These are phyloP conservation scores for Tetranychus piercei DNA, from an alignment of 2,888 invertebrate species.

Conservation along the genomic window DNA sequence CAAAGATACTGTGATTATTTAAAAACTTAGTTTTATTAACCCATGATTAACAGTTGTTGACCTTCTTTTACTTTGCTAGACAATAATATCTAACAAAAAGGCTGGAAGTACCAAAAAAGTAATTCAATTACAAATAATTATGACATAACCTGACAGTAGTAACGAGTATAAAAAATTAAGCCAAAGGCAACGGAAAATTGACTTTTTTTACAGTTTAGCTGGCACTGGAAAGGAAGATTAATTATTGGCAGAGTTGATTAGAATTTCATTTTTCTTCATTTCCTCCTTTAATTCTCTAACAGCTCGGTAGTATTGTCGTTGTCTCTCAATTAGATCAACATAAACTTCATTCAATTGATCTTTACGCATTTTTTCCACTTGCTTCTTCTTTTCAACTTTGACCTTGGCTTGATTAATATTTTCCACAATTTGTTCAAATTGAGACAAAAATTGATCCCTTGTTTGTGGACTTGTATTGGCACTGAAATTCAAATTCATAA, in stretches of 20 bases:
- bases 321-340: slow-evolving; percentile 43
- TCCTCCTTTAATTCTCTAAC: slow-evolving; percentile 52
- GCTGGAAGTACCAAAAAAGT: too few species aligned
- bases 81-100: too few species aligned
- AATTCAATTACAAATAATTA: too few species aligned
- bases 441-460: slow-evolving; percentile 70
- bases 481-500: slow-evolving; percentile 37
- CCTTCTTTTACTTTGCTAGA: too few species aligned
- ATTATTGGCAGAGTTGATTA: neutral
- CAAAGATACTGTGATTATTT: too few species aligned
- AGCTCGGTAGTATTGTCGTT: slow-evolving; percentile 54
- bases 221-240: neutral
- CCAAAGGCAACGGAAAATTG: too few species aligned
- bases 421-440: slow-evolving; percentile 71
- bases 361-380: slow-evolving; percentile 47
- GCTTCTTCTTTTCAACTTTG: slow-evolving; percentile 47
- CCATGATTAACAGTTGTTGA: too few species aligned
- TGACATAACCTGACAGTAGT: too few species aligned
- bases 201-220: too few species aligned
- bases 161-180: too few species aligned
- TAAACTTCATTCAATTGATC: slow-evolving; percentile 45
- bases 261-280: slow-evolving; percentile 8
- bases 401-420: slow-evolving; percentile 67
- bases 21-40: too few species aligned
- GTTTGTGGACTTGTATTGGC: slow-evolving; percentile 45